Conservation (phyloP, 2,113 vertebrate genomes). For the Colius striatus region DNA sequence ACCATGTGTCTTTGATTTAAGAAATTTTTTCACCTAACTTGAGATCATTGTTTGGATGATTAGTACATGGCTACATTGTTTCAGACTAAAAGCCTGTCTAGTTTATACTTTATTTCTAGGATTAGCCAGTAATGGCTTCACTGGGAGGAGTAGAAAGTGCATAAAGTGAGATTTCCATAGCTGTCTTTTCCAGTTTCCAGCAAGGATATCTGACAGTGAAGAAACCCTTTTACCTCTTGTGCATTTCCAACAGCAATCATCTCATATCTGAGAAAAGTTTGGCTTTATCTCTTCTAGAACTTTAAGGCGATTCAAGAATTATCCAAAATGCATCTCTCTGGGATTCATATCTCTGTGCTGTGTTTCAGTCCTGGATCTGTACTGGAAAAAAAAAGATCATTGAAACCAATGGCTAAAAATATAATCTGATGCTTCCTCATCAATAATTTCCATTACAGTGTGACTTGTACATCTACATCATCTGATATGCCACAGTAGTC, state of each 20-base stretch:
- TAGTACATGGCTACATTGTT: neutral
- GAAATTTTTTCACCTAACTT: neutral
- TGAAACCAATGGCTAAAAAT: neutral
- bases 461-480: neutral
- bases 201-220: neutral
- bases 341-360: neutral
- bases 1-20: neutral
- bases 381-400: neutral
- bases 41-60: slow-evolving; percentile 11
- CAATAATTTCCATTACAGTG: neutral
- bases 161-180: slow-evolving; percentile 5
- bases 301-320: neutral
- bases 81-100: neutral
- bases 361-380: neutral
- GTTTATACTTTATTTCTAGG: neutral
- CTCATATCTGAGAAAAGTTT: neutral
- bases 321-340: neutral
- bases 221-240: neutral
- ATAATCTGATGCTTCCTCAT: neutral
- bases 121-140: neutral
- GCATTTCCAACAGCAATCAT: neutral
- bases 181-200: slow-evolving; percentile 18
- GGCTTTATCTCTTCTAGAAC: neutral
- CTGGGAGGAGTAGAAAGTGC: neutral
- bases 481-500: neutral